phyloP scores from a whole-genome alignment of 2,797 vertebrate species.

The Chrosomus eos region DNA sequence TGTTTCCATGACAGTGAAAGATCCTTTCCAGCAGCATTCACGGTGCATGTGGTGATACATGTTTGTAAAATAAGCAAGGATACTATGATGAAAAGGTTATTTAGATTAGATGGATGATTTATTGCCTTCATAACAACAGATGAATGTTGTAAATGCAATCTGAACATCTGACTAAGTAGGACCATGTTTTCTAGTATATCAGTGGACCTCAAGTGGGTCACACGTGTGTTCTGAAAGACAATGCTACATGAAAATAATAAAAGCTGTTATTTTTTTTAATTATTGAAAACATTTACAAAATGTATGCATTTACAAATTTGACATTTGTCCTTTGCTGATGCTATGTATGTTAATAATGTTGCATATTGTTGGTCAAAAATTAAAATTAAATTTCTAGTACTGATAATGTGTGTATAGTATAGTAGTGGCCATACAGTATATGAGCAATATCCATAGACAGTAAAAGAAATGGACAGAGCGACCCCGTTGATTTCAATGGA shows the following conservation, averaged over 20 bases:
- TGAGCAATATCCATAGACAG: no score
- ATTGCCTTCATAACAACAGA: conserved; percentile 17
- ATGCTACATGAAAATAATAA: background rate
- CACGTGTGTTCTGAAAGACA: background rate
- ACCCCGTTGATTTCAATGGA: no score
- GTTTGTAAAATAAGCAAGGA: conserved; percentile 22
- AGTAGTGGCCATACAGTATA: background rate
- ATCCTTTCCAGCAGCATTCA: conserved; percentile 7
- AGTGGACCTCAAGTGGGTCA: background rate
- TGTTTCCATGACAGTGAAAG: conserved; percentile 10
- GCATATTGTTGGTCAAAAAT: background rate
- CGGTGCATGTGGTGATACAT: background rate
- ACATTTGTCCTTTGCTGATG: background rate
- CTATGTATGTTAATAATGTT: background rate
- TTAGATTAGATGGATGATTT: conserved; percentile 23
- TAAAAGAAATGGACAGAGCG: no score
- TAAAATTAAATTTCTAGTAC: background rate
- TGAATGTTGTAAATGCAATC: conserved; percentile 4
- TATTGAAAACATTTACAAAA: background rate
- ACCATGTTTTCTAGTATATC: background rate
- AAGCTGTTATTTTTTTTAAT: background rate
- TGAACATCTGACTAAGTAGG: background rate
- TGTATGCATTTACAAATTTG: background rate
- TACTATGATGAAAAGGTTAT: conserved; percentile 9
- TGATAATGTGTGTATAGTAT: background rate